A percentile compares a stretch with the other conserved stretches of the same genome.
Conservation (phyloP, 1,140 invertebrate species). For the Monochamus saltuarius region DNA sequence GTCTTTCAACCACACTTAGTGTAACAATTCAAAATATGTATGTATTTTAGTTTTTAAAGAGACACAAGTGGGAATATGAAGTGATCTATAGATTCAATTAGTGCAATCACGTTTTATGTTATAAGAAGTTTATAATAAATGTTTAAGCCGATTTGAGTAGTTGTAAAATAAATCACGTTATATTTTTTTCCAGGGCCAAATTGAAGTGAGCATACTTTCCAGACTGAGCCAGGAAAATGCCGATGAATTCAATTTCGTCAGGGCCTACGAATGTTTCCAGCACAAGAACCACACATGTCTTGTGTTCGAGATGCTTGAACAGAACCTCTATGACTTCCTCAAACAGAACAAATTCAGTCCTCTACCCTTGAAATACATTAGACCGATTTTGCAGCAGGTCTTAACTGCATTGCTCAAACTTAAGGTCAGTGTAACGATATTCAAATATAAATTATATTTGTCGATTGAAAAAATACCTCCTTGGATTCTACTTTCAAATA, state of each 20-base stretch:
- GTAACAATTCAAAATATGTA: too few species aligned
- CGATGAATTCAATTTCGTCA: slow-evolving; percentile 99
- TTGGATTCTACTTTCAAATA: too few species aligned
- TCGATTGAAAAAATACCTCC: too few species aligned
- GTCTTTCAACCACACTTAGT: too few species aligned
- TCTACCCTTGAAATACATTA: slow-evolving; percentile 95
- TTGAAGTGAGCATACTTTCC: slow-evolving; percentile 97
- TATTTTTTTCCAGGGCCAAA: slow-evolving; percentile 72
- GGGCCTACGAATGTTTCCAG: slow-evolving; percentile 99
- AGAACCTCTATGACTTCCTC: slow-evolving; percentile 99
- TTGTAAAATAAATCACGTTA: neutral
- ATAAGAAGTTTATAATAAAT: too few species aligned
- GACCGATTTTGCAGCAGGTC: slow-evolving; percentile 98
- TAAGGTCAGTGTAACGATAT: slow-evolving; percentile 63
- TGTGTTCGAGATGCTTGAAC: slow-evolving; percentile 99
- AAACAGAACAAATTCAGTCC: slow-evolving; percentile 99
- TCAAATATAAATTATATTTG: neutral
- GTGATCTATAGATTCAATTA: too few species aligned
- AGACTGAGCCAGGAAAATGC: slow-evolving; percentile 98
- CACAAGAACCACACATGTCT: slow-evolving; percentile 99
- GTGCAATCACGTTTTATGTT: too few species aligned
- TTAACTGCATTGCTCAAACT: slow-evolving; percentile 97
- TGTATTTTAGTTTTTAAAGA: too few species aligned
- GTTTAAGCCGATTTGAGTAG: slow-evolving; percentile 1
- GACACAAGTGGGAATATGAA: too few species aligned